A percentile compares a stretch with the other conserved stretches of the same genome.
Evolutionary conservation across 2,113 vertebrate genomes (phyloP).

Genomic region (Craseonycteris thonglongyai): DNA sequence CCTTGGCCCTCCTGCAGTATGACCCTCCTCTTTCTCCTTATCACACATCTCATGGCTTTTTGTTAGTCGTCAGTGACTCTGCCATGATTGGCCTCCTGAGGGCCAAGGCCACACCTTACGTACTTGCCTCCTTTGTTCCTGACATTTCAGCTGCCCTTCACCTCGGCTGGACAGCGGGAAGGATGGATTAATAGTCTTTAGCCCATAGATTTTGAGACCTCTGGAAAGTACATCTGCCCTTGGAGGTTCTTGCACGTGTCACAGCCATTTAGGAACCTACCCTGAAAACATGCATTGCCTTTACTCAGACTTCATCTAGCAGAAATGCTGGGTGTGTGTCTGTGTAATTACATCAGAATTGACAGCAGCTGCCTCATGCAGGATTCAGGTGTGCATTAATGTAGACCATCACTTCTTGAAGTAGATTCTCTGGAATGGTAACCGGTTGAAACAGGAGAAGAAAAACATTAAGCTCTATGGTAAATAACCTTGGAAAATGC

Average conservation of each 20-base stretch:
- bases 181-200: neutral
- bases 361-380: neutral
- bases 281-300: neutral
- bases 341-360: neutral
- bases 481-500: neutral
- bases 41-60: rapidly evolving
- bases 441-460: neutral
- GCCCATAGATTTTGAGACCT: neutral
- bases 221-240: neutral
- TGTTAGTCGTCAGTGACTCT: neutral
- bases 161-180: neutral
- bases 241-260: neutral
- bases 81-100: neutral
- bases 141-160: neutral
- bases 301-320: neutral
- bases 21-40: neutral
- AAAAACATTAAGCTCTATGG: neutral
- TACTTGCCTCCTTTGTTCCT: neutral
- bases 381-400: neutral
- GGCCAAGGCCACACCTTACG: neutral
- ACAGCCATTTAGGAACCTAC: neutral
- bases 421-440: neutral
- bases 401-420: neutral
- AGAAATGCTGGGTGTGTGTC: neutral
- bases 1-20: neutral